Base-by-base conservation (phyloP, 2,888 invertebrate genomes). In the Eupithecia subumbrata region DNA sequence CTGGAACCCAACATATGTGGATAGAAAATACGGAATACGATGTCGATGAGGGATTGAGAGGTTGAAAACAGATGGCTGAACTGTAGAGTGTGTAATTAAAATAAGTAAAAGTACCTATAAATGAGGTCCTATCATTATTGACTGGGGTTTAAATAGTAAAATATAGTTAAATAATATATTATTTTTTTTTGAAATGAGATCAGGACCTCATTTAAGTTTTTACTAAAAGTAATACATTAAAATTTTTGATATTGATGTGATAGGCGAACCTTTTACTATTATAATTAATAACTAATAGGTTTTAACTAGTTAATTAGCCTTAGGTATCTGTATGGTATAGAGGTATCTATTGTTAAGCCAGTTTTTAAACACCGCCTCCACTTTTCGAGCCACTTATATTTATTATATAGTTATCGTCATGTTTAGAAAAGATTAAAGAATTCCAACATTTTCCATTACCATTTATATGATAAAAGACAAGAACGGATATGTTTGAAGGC, bases 381-480 rank as follows among this genome's bases (percentile, higher is more conserved):
- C 52, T 52, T 52, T n/a, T n/a, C n/a, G n/a, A 52, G 11, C 4
- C 56, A 56, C 56, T n/a, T n/a, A n/a, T n/a, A 9, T 18, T 18
- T 25, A 30, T 34, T 34, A 63, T 5, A 16, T 25, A 30, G 14
- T 9, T 60, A 60, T 25, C 18, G 18, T 5, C 7, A 56, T 56
- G 22, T 11, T 18, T 12, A 5, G 12, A 37, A 40, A 7, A 68
- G 68, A 68, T 45, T 43, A 45, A 68, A 45, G 14, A 68, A 68
- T 68, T 45, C 34, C 66, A 72, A 30, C 43, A 66, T 70, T 71
- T 71, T 56, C n/a, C 71, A 60, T 74, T 63, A 43, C 7, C 64
- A 68, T 66, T 71, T 74, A 72, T 77, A 73, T 71, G 66, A 69
- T 70, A 70, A 69, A 60, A 67, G 66, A 71, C 56, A 73, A 71